Evolutionary conservation across 2,888 invertebrate species (phyloP), one percentile per base, ranked within the genome.

Genomic region (Oscheius sp.): DNA sequence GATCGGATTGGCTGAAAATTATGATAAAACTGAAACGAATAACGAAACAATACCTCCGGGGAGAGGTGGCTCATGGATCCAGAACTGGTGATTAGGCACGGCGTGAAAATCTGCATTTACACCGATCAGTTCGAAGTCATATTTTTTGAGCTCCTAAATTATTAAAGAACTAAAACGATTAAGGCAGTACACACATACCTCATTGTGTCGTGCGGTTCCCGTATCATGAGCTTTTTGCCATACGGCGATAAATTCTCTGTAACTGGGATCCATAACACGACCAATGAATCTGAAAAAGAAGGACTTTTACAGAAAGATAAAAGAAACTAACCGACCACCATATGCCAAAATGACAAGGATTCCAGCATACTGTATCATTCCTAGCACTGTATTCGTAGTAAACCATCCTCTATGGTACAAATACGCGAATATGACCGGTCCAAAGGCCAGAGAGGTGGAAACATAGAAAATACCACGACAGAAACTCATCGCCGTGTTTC

Each of bases 81-180:
- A 82, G 5, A 80, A 55, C 7, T 79, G 75, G 13, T 75, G 13
- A 11, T 75, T 80, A 2, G 70, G 60, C 13, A 60, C 33, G 1
- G 84, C 84, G 13, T 63, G 70, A 48, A 78, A 83, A 51, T 83
- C 81, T 0, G 81, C 76, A 9, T 65, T 50, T 1, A 80, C 77
- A 2, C 78, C 76, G 9, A 68, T 37, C 32, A 83, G 33, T n/a
- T 79, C 76, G 55, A 79, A 84, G 63, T 84, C 84, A 74, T 77
- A 84, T 53, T 73, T 60, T 65, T 82, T 82, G 50, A 82, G 66
- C 4, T 42, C 53, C 72, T 72, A 62, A 72, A 62, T 48, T 29
- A 10, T 11, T 42, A 5, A 3, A 7, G 42, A 42, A 53, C 37
- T 55, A 10, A 7, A 21, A 59, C 3, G 13, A 10, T 47, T 50